Base-by-base conservation (phyloP, 2,888 invertebrate genomes). In the Drosophila hawaiiensis region DNA sequence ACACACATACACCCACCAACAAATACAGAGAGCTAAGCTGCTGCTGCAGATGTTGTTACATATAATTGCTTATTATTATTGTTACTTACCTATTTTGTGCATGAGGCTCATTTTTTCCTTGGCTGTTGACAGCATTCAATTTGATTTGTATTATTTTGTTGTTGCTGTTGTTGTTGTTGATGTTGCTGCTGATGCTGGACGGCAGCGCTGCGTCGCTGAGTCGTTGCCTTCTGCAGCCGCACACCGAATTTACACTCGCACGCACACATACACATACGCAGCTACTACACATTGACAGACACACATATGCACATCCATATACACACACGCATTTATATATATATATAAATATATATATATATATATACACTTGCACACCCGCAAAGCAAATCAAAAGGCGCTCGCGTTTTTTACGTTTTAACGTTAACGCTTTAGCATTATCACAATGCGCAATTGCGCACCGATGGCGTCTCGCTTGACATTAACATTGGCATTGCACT, bases 41-140 rank as follows among this genome's bases (percentile, higher is more conserved):
- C 25, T 63, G 52, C 43, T 68, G 72, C 67, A 67, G 68, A 66
- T 81, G 73, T 60, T 69, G 78, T 29, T 60, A 16, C 25, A 22
- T 16, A 19, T 33, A 16, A 16, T 39, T 37, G 33, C 37, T 49
- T 33, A n/a, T 49, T 22, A 37, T 61, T 53, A 1, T 9, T 50
- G 29, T 12, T 12, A 78, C 90, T 90, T 63, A 86, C 85, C 85
- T 73, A 90, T 88, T 84, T 86, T 86, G 33, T 86, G 90, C 88
- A 86, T 72, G 71, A 90, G 70, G 67, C 78, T 90, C 88, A 86
- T 86, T 78, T 78, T 84, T 63, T 80, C 80, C 52, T 78, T 80
- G 39, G 75, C 68, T 70, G 82, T 66, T 52, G 78, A 72, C 74
- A 79, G 67, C 78, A 78, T 80, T 76, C 60, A 72, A 43, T 67